Percentiles rank a stretch among this genome's conserved stretches.
phyloP scores from a whole-genome alignment of 2,113 vertebrate species.

The Abramis brama region DNA sequence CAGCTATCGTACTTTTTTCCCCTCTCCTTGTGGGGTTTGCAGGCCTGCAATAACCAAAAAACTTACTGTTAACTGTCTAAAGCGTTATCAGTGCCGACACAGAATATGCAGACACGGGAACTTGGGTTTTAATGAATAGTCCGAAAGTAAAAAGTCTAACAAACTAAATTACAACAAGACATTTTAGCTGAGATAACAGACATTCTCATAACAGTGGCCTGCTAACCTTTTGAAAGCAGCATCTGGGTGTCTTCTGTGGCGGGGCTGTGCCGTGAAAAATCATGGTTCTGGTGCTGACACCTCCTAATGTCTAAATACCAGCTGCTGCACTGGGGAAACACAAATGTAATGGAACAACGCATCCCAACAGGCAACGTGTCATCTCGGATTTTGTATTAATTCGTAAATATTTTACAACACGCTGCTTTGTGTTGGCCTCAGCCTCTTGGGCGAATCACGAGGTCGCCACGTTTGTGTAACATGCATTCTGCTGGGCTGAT shows the following conservation, averaged over 20 bases:
- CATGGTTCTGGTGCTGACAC: slow-evolving; percentile 28
- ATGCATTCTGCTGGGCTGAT: slow-evolving; percentile 1
- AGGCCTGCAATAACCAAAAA: background rate
- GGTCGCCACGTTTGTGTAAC: background rate
- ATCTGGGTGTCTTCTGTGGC: slow-evolving; percentile 20
- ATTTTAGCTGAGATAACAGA: slow-evolving; percentile 49
- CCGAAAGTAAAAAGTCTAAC: slow-evolving; percentile 22
- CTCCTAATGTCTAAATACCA: slow-evolving; percentile 44
- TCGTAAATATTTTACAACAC: slow-evolving; percentile 32
- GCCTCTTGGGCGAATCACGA: slow-evolving; percentile 23
- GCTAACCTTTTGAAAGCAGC: slow-evolving; percentile 25
- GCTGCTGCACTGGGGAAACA: slow-evolving; percentile 25
- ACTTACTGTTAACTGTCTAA: background rate
- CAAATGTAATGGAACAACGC: slow-evolving; percentile 34
- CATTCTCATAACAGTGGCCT: slow-evolving; percentile 37
- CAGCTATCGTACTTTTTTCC: background rate
- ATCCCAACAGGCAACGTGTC: slow-evolving; percentile 26
- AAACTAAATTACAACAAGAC: slow-evolving; percentile 36
- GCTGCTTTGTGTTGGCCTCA: slow-evolving; percentile 15
- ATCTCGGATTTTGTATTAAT: slow-evolving; percentile 33
- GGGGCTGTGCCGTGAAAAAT: slow-evolving; percentile 25
- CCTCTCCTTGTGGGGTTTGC: background rate
- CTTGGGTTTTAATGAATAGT: slow-evolving; percentile 17
- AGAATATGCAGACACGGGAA: slow-evolving; percentile 15
- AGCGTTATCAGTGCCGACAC: slow-evolving; percentile 20